Evolutionary conservation across 2,113 vertebrate species (phyloP), one percentile per base, ranked within the genome.

Genomic region (Rhabdomys dilectus): DNA sequence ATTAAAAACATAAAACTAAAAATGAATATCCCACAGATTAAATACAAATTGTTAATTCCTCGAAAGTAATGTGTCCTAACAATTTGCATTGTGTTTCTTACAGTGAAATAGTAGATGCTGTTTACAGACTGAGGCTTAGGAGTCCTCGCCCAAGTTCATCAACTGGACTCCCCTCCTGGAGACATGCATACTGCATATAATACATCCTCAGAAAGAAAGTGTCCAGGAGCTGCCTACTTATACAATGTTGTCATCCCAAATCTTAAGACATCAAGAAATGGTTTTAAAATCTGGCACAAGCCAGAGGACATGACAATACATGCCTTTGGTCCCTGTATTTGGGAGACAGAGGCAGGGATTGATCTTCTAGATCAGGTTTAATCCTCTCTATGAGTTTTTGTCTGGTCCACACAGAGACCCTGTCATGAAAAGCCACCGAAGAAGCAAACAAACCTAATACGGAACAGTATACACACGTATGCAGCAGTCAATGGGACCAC

Each of bases 1-100:
- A 34, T 5, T 31, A 85, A 31, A 85, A 10, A 64, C 7, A 19
- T 45, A 85, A 29, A 84, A 84, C 42, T 85, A 45, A 64, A 68
- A 21, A 53, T 8, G 91, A 92, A 16, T 72, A 91, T 75, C 60
- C 1, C 39, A 39, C 7, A 84, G 21, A 92, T 95, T 60, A 92
- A 90, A 86, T 88, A 39, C 13, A 97, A 60, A 94, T 3, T 77
- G 80, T 82, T 7, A 42, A 29, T 39, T 86, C 93, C 19, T 77
- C 31, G 66, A 73, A 82, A 76, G n/a, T 68, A 85, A 34, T 58
- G 21, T 87, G 39, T 89, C 29, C 24, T 64, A 86, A 85, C 34
- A 68, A 29, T 84, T 91, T 91, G 39, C 16, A 8, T 16, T 53
- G n/a, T 58, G 51, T 21, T 58, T 91, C 53, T 58, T 70, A 84